A percentile compares a stretch with the other conserved stretches of the same genome.
phyloP scores from a whole-genome alignment of 2,888 invertebrate genomes.

The Drosophila sordidula region DNA sequence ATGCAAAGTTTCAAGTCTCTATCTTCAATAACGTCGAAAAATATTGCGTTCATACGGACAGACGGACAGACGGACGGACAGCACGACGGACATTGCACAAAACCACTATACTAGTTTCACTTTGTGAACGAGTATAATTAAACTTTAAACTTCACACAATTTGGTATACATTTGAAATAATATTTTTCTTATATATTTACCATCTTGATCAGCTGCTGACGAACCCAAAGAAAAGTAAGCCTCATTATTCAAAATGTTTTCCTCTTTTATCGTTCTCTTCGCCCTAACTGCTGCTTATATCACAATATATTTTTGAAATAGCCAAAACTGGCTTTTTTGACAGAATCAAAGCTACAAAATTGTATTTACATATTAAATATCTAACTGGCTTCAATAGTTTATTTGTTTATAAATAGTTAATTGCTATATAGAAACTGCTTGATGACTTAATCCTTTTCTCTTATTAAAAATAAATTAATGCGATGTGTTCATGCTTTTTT shows the following conservation, averaged over 20 bases:
- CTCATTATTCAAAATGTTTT: not conserved
- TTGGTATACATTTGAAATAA: conserved; percentile 4
- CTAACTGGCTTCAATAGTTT: too few relatives aligned
- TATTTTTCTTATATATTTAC: conserved; percentile 38
- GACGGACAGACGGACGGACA: too few relatives aligned
- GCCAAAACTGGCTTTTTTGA: not conserved
- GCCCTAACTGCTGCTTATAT: conserved; percentile 23
- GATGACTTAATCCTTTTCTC: not conserved
- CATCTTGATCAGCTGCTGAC: conserved; percentile 91
- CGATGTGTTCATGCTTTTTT: conserved; percentile 23
- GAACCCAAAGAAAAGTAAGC: conserved; percentile 97
- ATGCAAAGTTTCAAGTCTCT: too few relatives aligned
- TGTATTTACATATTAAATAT: not conserved
- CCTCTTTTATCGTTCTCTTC: not conserved
- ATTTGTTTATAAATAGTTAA: not conserved
- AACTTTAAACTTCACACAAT: not conserved
- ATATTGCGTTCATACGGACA: too few relatives aligned
- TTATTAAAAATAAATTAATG: conserved; percentile 18
- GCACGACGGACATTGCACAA: too few relatives aligned
- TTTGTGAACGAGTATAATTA: too few relatives aligned
- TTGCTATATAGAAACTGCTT: not conserved
- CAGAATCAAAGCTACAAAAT: not conserved
- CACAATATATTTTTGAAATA: not conserved
- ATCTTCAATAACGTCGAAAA: too few relatives aligned
- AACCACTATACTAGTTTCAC: too few relatives aligned